Evolutionary conservation across 2,113 vertebrate species (phyloP).

Genomic region (Rattus rattus): DNA sequence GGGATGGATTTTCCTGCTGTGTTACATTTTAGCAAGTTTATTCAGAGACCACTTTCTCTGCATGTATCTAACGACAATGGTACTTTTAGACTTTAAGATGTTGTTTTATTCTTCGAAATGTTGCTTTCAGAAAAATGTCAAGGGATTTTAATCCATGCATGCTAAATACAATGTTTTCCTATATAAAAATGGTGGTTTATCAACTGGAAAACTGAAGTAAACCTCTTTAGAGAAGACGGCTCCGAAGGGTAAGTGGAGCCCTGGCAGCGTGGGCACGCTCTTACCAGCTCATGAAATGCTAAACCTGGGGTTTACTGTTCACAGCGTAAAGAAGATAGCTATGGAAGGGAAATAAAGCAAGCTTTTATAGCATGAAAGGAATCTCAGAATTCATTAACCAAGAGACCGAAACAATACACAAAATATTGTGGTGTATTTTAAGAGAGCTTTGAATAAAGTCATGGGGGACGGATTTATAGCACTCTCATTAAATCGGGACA

Average conservation of each 20-base stretch:
- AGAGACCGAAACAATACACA: slow-evolving; percentile 33
- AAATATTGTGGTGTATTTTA: neutral
- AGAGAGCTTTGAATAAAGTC: slow-evolving; percentile 54
- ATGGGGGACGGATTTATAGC: slow-evolving; percentile 10
- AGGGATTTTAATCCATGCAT: slow-evolving; percentile 62
- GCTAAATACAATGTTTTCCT: slow-evolving; percentile 60
- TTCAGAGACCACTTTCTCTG: neutral
- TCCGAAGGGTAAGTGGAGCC: slow-evolving; percentile 46
- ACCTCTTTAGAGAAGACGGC: slow-evolving; percentile 50
- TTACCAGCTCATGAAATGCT: slow-evolving; percentile 56
- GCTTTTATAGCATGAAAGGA: slow-evolving; percentile 2
- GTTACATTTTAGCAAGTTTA: neutral
- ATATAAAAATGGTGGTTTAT: slow-evolving; percentile 55
- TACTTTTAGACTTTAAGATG: slow-evolving; percentile 41
- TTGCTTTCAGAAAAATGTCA: slow-evolving; percentile 54
- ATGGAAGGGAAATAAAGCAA: slow-evolving; percentile 60
- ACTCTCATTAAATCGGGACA: slow-evolving; percentile 31
- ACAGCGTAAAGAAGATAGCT: slow-evolving; percentile 16
- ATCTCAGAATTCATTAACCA: slow-evolving; percentile 58
- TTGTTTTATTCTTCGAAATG: slow-evolving; percentile 18
- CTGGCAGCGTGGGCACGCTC: slow-evolving; percentile 50
- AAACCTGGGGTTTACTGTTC: slow-evolving; percentile 48
- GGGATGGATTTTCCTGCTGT: neutral
- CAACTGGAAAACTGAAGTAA: slow-evolving; percentile 63
- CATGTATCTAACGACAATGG: neutral